A percentile compares a stretch with the other conserved stretches of the same genome.
phyloP scores from a whole-genome alignment of 2,888 invertebrate genomes.

The Polydrusus tereticollis region DNA sequence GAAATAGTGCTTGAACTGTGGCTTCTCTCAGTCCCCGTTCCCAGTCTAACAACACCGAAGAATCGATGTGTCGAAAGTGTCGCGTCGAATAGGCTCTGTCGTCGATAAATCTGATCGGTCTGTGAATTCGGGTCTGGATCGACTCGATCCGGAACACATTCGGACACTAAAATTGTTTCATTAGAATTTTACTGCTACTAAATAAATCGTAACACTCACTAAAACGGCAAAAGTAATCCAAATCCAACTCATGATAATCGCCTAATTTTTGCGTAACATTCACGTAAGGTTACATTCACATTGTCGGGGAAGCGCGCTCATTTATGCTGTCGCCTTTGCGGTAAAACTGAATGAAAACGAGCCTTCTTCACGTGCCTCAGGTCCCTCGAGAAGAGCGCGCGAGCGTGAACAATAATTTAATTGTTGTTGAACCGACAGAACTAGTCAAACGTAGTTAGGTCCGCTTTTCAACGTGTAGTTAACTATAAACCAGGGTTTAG shows the following conservation, averaged over 20 bases:
- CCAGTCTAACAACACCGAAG: constrained; percentile 67
- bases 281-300: neutral
- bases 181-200: neutral
- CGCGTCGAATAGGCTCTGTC: neutral
- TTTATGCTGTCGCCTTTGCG: neutral
- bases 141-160: constrained; percentile 15
- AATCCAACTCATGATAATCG: neutral
- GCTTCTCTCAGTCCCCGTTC: constrained; percentile 78
- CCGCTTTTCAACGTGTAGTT: no score
- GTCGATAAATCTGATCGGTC: constrained; percentile 31
- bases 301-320: neutral
- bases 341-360: neutral
- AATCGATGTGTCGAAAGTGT: constrained; percentile 31
- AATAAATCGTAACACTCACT: neutral
- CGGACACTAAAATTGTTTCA: neutral
- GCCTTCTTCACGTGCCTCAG: neutral
- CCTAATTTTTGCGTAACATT: neutral
- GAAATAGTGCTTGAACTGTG: constrained; percentile 74
- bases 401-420: neutral
- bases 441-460: no score
- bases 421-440: no score
- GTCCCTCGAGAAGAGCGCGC: no score
- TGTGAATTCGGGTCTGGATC: constrained; percentile 32
- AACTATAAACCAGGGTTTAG: no score
- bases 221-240: constrained; percentile 2